Percentiles rank a stretch among this genome's conserved stretches.
These are phyloP conservation scores for Phoebastria nigripes DNA, from an alignment of 2,797 vertebrate species.

Conservation along the genomic window DNA sequence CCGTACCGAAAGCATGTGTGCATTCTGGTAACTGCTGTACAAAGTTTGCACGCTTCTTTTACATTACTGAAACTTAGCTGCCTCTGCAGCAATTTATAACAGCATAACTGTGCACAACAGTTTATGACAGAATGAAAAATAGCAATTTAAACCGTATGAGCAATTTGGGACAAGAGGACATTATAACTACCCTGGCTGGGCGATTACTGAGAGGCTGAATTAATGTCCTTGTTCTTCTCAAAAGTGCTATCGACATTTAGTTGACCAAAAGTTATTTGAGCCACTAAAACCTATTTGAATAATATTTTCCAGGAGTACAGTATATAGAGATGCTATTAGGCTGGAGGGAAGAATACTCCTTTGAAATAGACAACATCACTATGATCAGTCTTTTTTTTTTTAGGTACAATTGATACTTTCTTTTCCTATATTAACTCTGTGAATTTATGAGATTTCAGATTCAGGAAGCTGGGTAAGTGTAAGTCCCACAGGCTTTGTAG, in stretches of 20 bases:
- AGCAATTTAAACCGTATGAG: background rate
- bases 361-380: background rate
- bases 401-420: background rate
- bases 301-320: background rate
- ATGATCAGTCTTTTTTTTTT: background rate
- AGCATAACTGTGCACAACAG: background rate
- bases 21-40: background rate
- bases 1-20: fast-evolving
- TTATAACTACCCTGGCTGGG: background rate
- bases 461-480: background rate
- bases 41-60: background rate
- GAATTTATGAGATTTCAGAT: background rate
- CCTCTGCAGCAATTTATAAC: background rate
- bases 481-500: background rate
- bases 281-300: background rate
- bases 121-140: background rate
- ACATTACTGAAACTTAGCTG: background rate
- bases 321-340: background rate
- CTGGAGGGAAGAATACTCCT: background rate
- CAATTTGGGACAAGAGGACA: background rate
- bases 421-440: background rate
- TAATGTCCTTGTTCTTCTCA: background rate
- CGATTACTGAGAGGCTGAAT: background rate
- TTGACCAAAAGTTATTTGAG: background rate
- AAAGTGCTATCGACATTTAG: background rate